Percentiles rank a stretch among this genome's conserved stretches.
These are phyloP conservation scores for Oreocharis arfaki DNA, from an alignment of 2,113 vertebrate genomes.

Conservation along the genomic window DNA sequence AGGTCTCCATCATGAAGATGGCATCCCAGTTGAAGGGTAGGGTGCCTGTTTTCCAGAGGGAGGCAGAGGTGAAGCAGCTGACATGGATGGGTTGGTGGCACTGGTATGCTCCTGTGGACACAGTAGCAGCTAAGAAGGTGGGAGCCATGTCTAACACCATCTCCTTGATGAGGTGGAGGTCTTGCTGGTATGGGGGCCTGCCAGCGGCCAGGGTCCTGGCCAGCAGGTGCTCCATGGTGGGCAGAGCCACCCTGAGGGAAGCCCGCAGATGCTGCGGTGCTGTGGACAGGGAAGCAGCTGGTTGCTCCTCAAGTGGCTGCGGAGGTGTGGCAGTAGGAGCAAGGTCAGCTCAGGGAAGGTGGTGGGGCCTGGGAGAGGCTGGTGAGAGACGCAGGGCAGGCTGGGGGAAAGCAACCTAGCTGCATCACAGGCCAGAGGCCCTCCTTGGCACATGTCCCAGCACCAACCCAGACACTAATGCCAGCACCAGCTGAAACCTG, in stretches of 20 bases:
- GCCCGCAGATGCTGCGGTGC: accelerated
- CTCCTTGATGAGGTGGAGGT: background rate
- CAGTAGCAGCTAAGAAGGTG: background rate
- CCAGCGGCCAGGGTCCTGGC: accelerated
- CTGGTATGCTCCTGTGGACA: conserved; percentile 27
- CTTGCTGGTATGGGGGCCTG: background rate
- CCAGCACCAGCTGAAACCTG: accelerated
- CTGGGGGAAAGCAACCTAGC: background rate
- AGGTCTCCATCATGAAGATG: conserved; percentile 64
- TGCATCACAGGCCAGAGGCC: background rate
- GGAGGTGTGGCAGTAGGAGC: background rate
- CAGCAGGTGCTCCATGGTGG: background rate
- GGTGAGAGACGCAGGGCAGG: background rate
- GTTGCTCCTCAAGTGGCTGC: accelerated
- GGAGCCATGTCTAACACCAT: conserved; percentile 27
- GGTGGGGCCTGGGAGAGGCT: background rate
- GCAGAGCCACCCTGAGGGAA: background rate
- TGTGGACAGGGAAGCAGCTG: accelerated
- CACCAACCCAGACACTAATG: background rate
- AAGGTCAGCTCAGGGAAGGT: no score
- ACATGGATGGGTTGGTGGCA: background rate
- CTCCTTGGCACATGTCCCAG: accelerated
- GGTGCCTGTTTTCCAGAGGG: background rate
- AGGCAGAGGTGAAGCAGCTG: conserved; percentile 42
- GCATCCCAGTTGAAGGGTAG: conserved; percentile 54